A percentile compares a stretch with the other conserved stretches of the same genome.
Conservation (phyloP, 2,888 invertebrate genomes). For the Drosophila emarginata region DNA sequence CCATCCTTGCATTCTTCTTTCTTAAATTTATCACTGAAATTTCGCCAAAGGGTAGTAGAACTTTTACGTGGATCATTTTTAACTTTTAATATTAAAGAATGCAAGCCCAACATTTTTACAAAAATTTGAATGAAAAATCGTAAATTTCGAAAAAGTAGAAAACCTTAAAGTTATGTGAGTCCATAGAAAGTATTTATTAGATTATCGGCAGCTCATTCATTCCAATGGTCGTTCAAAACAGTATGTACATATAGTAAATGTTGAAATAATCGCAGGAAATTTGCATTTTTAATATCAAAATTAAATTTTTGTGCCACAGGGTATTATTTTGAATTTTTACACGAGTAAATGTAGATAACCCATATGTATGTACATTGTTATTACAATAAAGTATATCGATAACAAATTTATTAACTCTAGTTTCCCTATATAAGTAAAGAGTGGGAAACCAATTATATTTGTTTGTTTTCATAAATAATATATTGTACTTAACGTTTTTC, state of each 20-base stretch:
- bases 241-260: too few relatives aligned
- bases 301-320: too few relatives aligned
- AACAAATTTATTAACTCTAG: background rate
- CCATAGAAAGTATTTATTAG: too few relatives aligned
- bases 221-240: too few relatives aligned
- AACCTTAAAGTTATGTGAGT: too few relatives aligned
- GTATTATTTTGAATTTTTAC: background rate
- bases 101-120: background rate
- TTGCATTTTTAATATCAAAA: too few relatives aligned
- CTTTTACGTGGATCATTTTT: background rate
- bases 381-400: background rate
- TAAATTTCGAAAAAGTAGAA: background rate
- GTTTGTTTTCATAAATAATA: slow-evolving; percentile 1
- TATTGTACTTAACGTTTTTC: background rate
- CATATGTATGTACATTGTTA: background rate
- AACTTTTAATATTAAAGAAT: background rate
- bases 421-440: background rate
- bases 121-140: background rate
- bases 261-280: too few relatives aligned
- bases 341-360: background rate
- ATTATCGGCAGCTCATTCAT: too few relatives aligned
- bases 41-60: background rate
- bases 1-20: background rate
- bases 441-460: slow-evolving; percentile 31
- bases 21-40: background rate